Evolutionary conservation across 2,888 invertebrate genomes (phyloP).

Genomic region (Leptinotarsa tumamoca): DNA sequence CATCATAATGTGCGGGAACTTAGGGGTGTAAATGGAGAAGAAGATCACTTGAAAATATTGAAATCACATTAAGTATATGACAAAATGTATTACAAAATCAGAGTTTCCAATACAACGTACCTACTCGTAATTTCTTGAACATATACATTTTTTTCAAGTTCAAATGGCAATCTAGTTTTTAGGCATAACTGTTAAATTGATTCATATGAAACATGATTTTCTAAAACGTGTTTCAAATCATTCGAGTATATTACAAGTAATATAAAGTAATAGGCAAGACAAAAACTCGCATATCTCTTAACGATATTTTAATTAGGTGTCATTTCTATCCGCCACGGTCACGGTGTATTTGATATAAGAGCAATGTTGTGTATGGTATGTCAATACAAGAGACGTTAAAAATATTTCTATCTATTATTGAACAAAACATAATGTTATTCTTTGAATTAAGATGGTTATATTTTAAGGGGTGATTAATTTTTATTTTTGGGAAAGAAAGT

Average conservation of each 20-base stretch:
- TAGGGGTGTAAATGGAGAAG: too few relatives aligned
- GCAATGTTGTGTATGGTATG: background rate
- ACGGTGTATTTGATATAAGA: background rate
- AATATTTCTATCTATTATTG: background rate
- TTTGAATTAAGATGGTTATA: too few relatives aligned
- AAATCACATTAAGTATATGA: too few relatives aligned
- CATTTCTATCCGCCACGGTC: conserved; percentile 2
- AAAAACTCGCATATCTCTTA: background rate
- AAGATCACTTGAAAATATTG: too few relatives aligned
- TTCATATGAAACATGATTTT: background rate
- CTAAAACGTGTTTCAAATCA: background rate
- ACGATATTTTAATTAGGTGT: conserved; percentile 10
- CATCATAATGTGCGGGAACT: too few relatives aligned
- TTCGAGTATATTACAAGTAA: background rate
- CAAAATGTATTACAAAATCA: too few relatives aligned
- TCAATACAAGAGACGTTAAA: background rate
- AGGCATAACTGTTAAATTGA: background rate
- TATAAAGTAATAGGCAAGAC: conserved; percentile 10
- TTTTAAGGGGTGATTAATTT: too few relatives aligned
- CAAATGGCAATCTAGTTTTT: background rate
- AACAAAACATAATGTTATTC: background rate
- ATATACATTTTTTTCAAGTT: background rate
- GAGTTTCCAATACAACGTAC: too few relatives aligned
- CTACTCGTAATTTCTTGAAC: too few relatives aligned
- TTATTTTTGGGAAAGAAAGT: too few relatives aligned